Percentiles rank a stretch among this genome's conserved stretches.
Evolutionary conservation across 2,113 vertebrate species (phyloP).

Genomic region (Sinocyclocheilus anshuiensis): DNA sequence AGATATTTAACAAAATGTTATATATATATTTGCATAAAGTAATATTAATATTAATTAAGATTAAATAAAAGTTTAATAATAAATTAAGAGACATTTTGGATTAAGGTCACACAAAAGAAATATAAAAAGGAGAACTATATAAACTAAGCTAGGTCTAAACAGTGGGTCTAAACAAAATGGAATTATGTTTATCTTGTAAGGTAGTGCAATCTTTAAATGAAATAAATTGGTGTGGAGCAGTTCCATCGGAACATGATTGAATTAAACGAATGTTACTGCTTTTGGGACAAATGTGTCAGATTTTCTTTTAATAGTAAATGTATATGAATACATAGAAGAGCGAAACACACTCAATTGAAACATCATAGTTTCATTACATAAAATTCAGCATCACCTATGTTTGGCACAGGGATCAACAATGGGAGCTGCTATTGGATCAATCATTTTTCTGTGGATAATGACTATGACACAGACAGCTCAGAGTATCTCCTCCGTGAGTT

Average conservation of each 20-base stretch:
- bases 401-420: conserved; percentile 85
- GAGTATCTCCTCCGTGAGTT: conserved; percentile 97
- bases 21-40: neutral
- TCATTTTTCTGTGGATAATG: conserved; percentile 95
- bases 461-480: conserved; percentile 95
- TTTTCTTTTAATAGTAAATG: no score
- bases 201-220: neutral
- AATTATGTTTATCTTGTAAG: neutral
- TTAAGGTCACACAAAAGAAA: neutral
- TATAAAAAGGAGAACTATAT: neutral
- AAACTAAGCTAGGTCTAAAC: neutral
- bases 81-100: neutral
- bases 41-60: neutral
- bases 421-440: conserved; percentile 97
- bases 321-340: neutral
- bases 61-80: neutral
- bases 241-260: neutral
- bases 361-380: neutral
- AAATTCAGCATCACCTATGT: neutral
- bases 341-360: neutral
- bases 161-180: neutral
- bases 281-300: neutral
- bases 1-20: neutral
- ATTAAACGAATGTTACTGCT: neutral
- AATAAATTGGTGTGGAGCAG: no score